Conservation (phyloP, 2,113 vertebrate species). For the Neopipo cinnamomea region DNA sequence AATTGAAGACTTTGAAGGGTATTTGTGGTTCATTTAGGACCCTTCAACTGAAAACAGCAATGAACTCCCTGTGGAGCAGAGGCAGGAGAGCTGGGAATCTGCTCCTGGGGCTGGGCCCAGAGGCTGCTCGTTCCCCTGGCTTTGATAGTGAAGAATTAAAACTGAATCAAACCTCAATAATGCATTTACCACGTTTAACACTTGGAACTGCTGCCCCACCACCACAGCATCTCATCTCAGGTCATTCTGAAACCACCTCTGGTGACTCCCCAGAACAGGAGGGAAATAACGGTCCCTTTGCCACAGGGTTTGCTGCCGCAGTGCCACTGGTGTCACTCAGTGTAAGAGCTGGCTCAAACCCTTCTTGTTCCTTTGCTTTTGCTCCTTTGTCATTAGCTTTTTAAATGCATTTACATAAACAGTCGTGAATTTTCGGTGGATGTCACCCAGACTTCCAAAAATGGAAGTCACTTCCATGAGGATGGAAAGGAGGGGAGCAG, state of each 20-base stretch:
- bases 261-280: not conserved
- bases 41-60: not conserved
- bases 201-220: not conserved
- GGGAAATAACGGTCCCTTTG: not conserved
- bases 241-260: not conserved
- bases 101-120: not conserved
- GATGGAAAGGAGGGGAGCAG: not conserved
- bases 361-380: not conserved
- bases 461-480: not conserved
- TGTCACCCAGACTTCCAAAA: not conserved
- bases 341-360: not conserved
- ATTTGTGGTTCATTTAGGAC: not conserved
- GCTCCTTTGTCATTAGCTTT: not conserved
- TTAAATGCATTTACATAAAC: not conserved
- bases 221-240: not conserved
- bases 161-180: not conserved
- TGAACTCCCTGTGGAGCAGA: not conserved
- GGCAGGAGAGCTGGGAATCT: not conserved
- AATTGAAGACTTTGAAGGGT: not conserved
- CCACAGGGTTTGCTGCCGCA: not conserved
- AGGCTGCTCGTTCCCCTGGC: not conserved
- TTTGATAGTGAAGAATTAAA: not conserved
- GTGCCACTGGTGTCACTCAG: not conserved
- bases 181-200: not conserved
- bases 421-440: not conserved